These are phyloP conservation scores for Galagoides demidoff DNA, from an alignment of 2,797 vertebrate genomes.

Conservation along the genomic window DNA sequence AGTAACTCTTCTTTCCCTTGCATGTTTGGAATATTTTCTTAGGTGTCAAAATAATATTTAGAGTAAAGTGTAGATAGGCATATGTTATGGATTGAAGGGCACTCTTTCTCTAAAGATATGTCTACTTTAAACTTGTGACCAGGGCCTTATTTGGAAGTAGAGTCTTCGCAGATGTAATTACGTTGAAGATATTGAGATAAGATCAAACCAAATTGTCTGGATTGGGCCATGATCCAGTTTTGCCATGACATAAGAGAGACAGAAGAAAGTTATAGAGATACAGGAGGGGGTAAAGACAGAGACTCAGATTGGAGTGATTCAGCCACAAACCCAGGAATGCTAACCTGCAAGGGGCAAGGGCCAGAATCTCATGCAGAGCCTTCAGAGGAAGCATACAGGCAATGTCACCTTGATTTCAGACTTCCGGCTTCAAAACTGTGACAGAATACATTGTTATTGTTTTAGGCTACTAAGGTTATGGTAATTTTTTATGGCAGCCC, in stretches of 20 bases:
- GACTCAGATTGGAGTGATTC: neutral
- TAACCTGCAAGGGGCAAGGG: too few relatives aligned
- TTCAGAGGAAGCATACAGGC: neutral
- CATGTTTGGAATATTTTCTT: neutral
- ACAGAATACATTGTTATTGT: neutral
- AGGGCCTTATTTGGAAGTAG: neutral
- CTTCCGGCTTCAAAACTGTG: neutral
- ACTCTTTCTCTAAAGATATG: neutral
- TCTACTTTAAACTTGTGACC: neutral
- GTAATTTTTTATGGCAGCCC: neutral
- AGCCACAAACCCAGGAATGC: neutral
- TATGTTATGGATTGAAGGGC: neutral
- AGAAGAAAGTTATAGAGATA: neutral
- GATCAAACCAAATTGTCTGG: neutral
- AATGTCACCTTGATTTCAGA: neutral
- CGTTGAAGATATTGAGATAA: neutral
- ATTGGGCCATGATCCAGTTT: neutral
- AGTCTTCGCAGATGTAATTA: neutral
- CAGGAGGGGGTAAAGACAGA: neutral
- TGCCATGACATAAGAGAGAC: neutral
- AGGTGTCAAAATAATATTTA: constrained; percentile 11
- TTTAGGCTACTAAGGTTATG: neutral
- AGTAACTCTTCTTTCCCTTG: neutral
- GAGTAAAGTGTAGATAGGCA: neutral
- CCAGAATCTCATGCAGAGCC: neutral